Base-by-base conservation (phyloP, 2,888 invertebrate species). In the Coremacera marginata region DNA sequence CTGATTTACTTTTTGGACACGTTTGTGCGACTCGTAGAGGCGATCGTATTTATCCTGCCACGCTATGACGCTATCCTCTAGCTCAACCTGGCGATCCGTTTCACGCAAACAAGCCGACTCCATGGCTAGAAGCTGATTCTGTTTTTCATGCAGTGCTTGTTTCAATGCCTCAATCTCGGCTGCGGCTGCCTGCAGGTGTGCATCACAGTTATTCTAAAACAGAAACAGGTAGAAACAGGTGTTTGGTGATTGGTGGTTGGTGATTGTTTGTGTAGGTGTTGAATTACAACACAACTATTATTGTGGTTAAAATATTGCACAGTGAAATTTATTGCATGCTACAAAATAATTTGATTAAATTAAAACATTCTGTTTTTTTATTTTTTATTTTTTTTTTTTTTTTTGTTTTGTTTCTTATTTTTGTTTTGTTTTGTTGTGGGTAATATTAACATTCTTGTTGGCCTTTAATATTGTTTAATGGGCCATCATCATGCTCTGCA, bases 11-110 rank as follows among this genome's bases (percentile, higher is more conserved):
- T 95, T 96, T 90, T 98, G 98, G 77, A 98, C 94, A 85, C 96
- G 93, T 88, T 96, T 96, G 87, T 98, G 97, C 75, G 97, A 96
- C 87, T 98, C 98, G 90, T 95, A 94, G 82, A 98, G 92, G 85
- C 98, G 93, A 88, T 95, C 95, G 91, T 97, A 97, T 91, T 98
- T 96, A 87, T 98, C 98, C 88, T 96, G 94, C 94, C 97, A 96
- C 83, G 95, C 94, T 72, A 93, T 90, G 75, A 97, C 90, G 88
- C 97, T 96, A 82, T 96, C 96, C 84, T 94, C 94, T 76, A 96
- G 91, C 78, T 95, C 94, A 37, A 93, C 93, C 86, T 94, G 92
- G 84, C 94, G 94, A 68, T 95, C 94, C 74, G 94, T 94, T 86
- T 95, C 94, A 84, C 94, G 94, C 80, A 96, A 90, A 88, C 96